phyloP scores from a whole-genome alignment of 2,888 invertebrate species.

The Apamea anceps region DNA sequence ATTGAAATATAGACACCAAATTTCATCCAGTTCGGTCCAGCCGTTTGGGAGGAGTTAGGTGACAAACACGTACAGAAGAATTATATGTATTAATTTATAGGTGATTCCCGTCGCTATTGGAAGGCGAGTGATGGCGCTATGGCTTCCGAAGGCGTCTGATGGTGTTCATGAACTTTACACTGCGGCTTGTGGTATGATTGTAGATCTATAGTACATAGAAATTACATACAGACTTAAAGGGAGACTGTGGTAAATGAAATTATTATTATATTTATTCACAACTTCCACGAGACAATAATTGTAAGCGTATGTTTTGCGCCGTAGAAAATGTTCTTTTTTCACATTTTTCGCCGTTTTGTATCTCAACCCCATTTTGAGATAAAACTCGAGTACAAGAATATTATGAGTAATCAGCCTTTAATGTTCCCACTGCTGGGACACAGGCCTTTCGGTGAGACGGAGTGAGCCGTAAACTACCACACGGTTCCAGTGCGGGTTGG shows the following conservation, averaged over 20 bases:
- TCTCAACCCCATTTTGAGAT: background rate
- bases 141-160: conserved; percentile 92
- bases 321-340: background rate
- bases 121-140: conserved; percentile 95
- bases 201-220: conserved; percentile 3
- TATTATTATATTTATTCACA: background rate
- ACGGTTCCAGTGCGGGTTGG: no score
- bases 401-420: no score
- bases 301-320: background rate
- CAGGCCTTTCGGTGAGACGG: no score
- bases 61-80: no score
- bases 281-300: no score
- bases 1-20: no score
- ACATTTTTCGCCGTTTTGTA: no score
- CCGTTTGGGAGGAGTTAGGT: no score
- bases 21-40: no score
- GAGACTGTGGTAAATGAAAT: background rate
- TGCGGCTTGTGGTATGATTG: conserved; percentile 93
- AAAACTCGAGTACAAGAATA: background rate
- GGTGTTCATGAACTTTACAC: conserved; percentile 98
- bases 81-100: conserved; percentile 65
- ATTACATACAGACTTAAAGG: background rate
- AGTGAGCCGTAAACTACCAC: no score
- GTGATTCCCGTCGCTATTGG: conserved; percentile 97
- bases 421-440: no score